Conservation (phyloP, 2,888 invertebrate genomes). For the Labia minor region DNA sequence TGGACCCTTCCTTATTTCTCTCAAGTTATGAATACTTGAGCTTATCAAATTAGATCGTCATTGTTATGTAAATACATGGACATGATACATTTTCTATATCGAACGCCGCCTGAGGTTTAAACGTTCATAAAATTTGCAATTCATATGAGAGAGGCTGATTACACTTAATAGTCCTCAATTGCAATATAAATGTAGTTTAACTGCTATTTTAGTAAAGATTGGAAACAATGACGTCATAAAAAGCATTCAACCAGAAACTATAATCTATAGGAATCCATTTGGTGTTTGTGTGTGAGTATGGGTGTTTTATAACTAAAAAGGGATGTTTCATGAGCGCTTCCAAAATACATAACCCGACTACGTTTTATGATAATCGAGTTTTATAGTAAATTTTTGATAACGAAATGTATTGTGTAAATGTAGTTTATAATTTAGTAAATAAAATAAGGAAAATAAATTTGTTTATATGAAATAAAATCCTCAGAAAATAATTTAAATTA, state of each 20-base stretch:
- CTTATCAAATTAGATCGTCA: constrained; percentile 13
- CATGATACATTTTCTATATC: background rate
- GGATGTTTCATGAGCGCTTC: too few relatives aligned
- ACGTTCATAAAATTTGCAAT: constrained; percentile 13
- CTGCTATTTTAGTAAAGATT: constrained; percentile 13
- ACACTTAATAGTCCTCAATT: constrained; percentile 2
- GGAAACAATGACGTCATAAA: constrained; percentile 13
- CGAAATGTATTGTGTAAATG: too few relatives aligned
- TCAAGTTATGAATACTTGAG: background rate
- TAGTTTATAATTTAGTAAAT: too few relatives aligned
- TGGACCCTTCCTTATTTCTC: background rate
- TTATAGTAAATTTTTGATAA: too few relatives aligned
- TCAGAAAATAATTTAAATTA: too few relatives aligned
- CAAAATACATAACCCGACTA: too few relatives aligned
- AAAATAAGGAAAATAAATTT: too few relatives aligned
- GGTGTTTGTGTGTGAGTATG: too few relatives aligned
- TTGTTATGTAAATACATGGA: constrained; percentile 1
- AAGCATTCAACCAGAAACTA: background rate
- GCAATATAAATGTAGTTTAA: constrained; percentile 13
- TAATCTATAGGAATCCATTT: too few relatives aligned
- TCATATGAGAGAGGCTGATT: background rate
- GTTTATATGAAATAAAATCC: too few relatives aligned
- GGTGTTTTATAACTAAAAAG: too few relatives aligned
- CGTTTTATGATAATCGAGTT: too few relatives aligned
- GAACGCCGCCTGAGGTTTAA: background rate